Evolutionary conservation across 35 echinoderm and acorn worm genomes (phyloP).

Genomic region (Anneissia japonica): DNA sequence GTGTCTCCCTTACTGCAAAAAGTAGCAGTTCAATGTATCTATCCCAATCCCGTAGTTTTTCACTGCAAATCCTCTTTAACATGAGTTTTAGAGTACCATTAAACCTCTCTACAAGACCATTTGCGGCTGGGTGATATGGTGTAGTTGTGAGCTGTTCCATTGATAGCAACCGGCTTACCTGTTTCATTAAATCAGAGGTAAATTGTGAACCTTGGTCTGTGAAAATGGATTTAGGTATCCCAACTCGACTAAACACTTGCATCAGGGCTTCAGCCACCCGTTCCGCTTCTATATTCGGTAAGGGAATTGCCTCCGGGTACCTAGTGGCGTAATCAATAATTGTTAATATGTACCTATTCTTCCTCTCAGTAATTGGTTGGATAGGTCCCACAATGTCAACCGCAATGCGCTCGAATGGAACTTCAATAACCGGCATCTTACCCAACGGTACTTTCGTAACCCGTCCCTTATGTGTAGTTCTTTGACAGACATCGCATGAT

Average conservation of each 20-base stretch:
- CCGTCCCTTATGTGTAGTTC: constrained; percentile 25
- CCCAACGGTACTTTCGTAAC: constrained; percentile 22
- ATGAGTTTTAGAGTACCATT: constrained; percentile 20
- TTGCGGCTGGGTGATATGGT: not conserved
- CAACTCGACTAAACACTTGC: constrained; percentile 5
- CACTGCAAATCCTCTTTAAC: not conserved
- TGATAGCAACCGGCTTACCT: constrained; percentile 25
- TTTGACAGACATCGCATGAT: constrained; percentile 58
- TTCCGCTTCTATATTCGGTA: constrained; percentile 35
- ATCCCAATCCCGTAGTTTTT: not conserved
- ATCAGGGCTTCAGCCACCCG: constrained; percentile 49
- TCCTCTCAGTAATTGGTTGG: constrained; percentile 19
- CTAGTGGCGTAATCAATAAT: constrained; percentile 20
- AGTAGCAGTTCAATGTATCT: not conserved
- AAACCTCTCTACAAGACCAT: constrained; percentile 8
- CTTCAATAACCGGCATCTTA: not conserved
- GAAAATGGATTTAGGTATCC: constrained; percentile 23
- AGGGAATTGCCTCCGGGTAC: not conserved
- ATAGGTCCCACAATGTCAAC: constrained; percentile 50
- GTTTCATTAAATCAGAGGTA: constrained; percentile 23
- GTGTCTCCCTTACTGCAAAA: not conserved
- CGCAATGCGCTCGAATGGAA: constrained; percentile 27
- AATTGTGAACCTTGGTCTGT: constrained; percentile 30
- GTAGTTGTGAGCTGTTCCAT: constrained; percentile 14
- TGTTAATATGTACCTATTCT: constrained; percentile 6